phyloP scores from a whole-genome alignment of 2,888 invertebrate genomes.

The Eupithecia centaureata region DNA sequence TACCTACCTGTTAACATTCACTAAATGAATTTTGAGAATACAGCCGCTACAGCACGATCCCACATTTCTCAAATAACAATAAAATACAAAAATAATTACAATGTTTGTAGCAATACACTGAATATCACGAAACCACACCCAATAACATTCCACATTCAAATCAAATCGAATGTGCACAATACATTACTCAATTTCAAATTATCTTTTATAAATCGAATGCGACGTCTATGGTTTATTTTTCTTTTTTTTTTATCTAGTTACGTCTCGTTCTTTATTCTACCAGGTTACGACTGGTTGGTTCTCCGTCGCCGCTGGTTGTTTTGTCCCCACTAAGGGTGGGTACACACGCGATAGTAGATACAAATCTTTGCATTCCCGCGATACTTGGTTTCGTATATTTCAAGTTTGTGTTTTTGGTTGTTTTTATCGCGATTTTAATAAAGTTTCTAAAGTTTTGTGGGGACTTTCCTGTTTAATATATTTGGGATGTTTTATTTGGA shows the following conservation, averaged over 20 bases:
- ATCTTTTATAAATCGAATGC: constrained; percentile 1
- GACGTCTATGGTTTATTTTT: constrained; percentile 9
- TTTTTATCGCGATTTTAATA: constrained; percentile 14
- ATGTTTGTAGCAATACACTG: not conserved
- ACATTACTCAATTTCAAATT: not conserved
- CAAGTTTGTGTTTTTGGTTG: constrained; percentile 13
- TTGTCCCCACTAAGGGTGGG: constrained; percentile 63
- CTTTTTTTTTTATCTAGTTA: constrained; percentile 18
- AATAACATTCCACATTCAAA: constrained; percentile 4
- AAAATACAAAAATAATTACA: not conserved
- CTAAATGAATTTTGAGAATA: not conserved
- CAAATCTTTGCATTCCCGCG: constrained; percentile 29
- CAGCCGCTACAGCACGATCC: not conserved
- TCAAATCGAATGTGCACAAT: not conserved
- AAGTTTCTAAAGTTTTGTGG: constrained; percentile 16
- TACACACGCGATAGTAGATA: constrained; percentile 58
- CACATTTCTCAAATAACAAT: not conserved
- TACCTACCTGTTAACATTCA: not conserved
- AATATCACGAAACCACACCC: not conserved
- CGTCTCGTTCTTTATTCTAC: constrained; percentile 56
- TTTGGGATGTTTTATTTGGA: not conserved
- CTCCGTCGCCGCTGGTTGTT: constrained; percentile 55
- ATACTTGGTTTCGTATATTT: constrained; percentile 21
- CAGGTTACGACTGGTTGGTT: constrained; percentile 63
- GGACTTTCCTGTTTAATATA: not conserved